These are phyloP conservation scores for Drosophila biarmipes DNA, from an alignment of 1,140 invertebrate species.

Conservation along the genomic window DNA sequence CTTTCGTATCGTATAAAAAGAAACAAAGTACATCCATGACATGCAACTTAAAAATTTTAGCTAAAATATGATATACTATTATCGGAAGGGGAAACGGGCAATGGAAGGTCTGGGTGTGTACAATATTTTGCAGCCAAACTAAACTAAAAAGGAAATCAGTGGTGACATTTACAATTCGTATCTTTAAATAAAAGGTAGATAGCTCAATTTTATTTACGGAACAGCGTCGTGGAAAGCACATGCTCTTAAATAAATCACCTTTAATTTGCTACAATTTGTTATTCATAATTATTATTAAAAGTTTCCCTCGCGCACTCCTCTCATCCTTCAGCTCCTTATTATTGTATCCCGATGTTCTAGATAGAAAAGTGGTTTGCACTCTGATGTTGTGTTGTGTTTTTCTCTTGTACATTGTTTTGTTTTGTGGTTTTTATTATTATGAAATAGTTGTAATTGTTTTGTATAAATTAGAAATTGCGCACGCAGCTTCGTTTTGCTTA, in stretches of 20 bases:
- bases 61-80: constrained; percentile 42
- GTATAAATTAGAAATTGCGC: constrained; percentile 82
- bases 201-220: constrained; percentile 65
- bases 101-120: constrained; percentile 1
- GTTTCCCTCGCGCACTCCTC: constrained; percentile 54
- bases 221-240: constrained; percentile 64
- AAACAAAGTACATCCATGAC: constrained; percentile 65
- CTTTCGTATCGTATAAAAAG: constrained; percentile 46
- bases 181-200: constrained; percentile 56
- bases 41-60: constrained; percentile 58
- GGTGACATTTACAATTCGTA: constrained; percentile 41
- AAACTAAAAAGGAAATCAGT: constrained; percentile 39
- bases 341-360: constrained; percentile 28
- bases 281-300: constrained; percentile 74
- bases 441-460: constrained; percentile 66
- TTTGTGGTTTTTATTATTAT: constrained; percentile 44
- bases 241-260: constrained; percentile 78
- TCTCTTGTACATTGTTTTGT: constrained; percentile 39
- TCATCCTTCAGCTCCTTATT: constrained; percentile 15
- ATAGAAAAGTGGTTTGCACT: constrained; percentile 57
- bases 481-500: constrained; percentile 78
- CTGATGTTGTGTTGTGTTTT: constrained; percentile 39
- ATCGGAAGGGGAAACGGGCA: constrained; percentile 7
- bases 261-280: constrained; percentile 81
- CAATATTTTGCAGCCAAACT: constrained; percentile 25